Percentiles rank a stretch among this genome's conserved stretches.
Conservation (phyloP, 2,888 invertebrate genomes). For the Tinea pellionella region DNA sequence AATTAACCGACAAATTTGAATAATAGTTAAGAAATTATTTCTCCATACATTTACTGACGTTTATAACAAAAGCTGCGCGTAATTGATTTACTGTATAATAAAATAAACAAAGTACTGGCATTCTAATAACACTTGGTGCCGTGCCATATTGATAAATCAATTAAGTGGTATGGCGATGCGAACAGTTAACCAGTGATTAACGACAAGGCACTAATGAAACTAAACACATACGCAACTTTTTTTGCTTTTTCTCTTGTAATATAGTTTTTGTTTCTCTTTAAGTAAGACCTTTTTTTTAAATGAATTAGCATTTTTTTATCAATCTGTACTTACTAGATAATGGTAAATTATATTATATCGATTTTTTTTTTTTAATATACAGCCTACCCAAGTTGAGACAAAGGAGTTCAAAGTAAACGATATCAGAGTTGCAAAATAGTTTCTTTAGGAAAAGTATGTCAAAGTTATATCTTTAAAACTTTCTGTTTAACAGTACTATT, state of each 20-base stretch:
- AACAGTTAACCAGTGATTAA: neutral
- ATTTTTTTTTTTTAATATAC: too few relatives aligned
- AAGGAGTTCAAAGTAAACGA: too few relatives aligned
- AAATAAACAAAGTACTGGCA: neutral
- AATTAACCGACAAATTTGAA: too few relatives aligned
- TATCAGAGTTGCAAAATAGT: too few relatives aligned
- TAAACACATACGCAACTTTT: neutral
- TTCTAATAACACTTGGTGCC: neutral
- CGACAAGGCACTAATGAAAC: constrained; percentile 7
- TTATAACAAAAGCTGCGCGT: neutral
- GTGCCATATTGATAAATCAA: constrained; percentile 7
- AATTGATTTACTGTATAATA: neutral
- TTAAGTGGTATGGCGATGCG: neutral
- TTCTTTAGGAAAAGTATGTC: neutral
- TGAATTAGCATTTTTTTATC: too few relatives aligned
- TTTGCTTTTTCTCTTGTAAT: neutral
- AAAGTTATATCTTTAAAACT: neutral
- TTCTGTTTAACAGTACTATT: neutral
- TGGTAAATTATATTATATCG: too few relatives aligned
- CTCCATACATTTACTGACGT: neutral
- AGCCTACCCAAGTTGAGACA: too few relatives aligned
- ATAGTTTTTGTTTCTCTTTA: neutral
- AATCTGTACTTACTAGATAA: too few relatives aligned
- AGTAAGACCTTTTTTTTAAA: neutral
- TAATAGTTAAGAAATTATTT: neutral